Percentiles rank a stretch among this genome's conserved stretches.
Evolutionary conservation across 2,797 vertebrate genomes (phyloP).

Genomic region (Myiotriccus ornatus): DNA sequence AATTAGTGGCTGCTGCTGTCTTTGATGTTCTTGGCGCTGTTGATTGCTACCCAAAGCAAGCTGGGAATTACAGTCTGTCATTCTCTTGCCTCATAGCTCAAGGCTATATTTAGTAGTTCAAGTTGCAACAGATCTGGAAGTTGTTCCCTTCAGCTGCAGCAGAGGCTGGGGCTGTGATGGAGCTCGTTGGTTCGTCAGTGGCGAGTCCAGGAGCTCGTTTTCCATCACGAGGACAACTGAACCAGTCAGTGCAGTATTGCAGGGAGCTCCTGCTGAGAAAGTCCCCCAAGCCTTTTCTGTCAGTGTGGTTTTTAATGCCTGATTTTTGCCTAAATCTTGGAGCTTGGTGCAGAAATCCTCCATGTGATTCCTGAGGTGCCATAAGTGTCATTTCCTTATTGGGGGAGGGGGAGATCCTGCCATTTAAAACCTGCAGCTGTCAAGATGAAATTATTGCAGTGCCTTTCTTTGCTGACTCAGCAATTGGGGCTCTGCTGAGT

Average conservation of each 20-base stretch:
- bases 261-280: neutral
- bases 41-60: slow-evolving; percentile 24
- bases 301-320: neutral
- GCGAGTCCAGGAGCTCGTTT: neutral
- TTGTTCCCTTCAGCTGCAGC: slow-evolving; percentile 30
- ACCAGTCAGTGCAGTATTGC: neutral
- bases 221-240: neutral
- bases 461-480: neutral
- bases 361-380: neutral
- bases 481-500: neutral
- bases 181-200: neutral
- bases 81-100: slow-evolving; percentile 50
- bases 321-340: too few species aligned
- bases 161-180: neutral
- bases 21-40: slow-evolving; percentile 24
- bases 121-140: slow-evolving; percentile 48
- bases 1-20: slow-evolving; percentile 7
- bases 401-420: neutral
- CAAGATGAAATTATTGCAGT: neutral
- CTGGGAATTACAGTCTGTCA: slow-evolving; percentile 30
- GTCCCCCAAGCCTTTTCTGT: neutral
- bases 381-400: neutral
- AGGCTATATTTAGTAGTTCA: slow-evolving; percentile 48
- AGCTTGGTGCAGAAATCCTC: neutral
- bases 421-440: neutral